Evolutionary conservation across 92 coral and sea anemone species (phyloP).

Genomic region (Heliopora coerulea): DNA sequence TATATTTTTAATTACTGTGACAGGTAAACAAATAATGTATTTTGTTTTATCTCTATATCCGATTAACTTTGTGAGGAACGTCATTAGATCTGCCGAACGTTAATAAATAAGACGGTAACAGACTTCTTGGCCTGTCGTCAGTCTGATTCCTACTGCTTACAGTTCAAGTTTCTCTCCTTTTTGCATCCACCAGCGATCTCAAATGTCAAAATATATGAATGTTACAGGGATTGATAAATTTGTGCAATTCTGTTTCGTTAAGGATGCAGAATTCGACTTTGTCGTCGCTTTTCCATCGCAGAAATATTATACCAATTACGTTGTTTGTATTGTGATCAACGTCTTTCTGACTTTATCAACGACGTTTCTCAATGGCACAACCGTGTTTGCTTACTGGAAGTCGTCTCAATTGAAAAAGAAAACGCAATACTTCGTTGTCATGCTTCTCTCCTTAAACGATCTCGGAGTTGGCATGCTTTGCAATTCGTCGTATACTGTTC

Average conservation of each 20-base stretch:
- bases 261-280: background rate
- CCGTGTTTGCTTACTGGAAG: constrained; percentile 4
- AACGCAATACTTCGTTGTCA: background rate
- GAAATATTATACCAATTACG: background rate
- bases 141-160: too few species aligned
- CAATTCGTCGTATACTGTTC: background rate
- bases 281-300: background rate
- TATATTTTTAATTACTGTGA: too few species aligned
- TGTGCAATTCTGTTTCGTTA: background rate
- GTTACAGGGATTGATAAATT: background rate
- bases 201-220: background rate
- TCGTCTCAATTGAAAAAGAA: background rate
- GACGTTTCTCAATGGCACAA: background rate
- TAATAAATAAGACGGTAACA: too few species aligned
- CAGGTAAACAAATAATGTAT: too few species aligned
- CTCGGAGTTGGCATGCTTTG: background rate
- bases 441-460: constrained; percentile 4
- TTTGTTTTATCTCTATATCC: too few species aligned
- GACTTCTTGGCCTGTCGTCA: too few species aligned
- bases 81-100: too few species aligned
- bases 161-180: too few species aligned
- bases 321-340: background rate
- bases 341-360: background rate
- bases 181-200: too few species aligned
- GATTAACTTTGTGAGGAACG: too few species aligned